Evolutionary conservation across 2,888 invertebrate species (phyloP).

Genomic region (Kuschelorhynchus macadamiae): DNA sequence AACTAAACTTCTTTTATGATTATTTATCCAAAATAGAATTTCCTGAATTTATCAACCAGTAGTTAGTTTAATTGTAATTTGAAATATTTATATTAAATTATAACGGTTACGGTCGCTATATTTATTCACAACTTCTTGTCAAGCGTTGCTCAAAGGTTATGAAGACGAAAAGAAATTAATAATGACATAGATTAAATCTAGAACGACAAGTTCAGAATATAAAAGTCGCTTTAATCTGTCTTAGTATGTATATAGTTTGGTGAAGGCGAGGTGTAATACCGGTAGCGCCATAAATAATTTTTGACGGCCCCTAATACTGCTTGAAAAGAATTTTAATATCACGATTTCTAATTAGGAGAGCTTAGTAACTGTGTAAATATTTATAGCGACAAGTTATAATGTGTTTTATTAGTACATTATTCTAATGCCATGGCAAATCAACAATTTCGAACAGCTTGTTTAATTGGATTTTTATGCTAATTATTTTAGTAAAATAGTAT

Average conservation of each 20-base stretch:
- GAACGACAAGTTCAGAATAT: conserved; percentile 32
- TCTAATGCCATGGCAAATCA: neutral
- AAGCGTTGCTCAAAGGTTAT: conserved; percentile 5
- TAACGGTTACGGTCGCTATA: too few species aligned
- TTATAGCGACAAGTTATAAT: conserved; percentile 1
- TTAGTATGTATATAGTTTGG: conserved; percentile 27
- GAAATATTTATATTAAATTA: too few species aligned
- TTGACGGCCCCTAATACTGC: conserved; percentile 24
- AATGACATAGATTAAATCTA: conserved; percentile 22
- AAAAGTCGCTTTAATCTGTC: conserved; percentile 33
- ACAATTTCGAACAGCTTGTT: neutral
- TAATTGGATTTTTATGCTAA: conserved; percentile 5
- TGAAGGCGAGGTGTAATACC: conserved; percentile 29
- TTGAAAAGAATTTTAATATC: conserved; percentile 29
- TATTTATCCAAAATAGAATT: too few species aligned
- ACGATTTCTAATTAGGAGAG: conserved; percentile 20
- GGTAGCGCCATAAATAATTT: conserved; percentile 36
- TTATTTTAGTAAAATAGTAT: conserved; percentile 2
- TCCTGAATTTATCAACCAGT: too few species aligned
- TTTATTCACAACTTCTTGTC: conserved; percentile 13
- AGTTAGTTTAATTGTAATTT: too few species aligned
- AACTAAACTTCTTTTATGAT: too few species aligned
- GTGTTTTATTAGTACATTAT: conserved; percentile 7
- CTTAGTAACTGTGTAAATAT: conserved; percentile 1
- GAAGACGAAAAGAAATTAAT: conserved; percentile 22